Base-by-base conservation (phyloP, 2,113 vertebrate genomes). In the Buteo buteo region DNA sequence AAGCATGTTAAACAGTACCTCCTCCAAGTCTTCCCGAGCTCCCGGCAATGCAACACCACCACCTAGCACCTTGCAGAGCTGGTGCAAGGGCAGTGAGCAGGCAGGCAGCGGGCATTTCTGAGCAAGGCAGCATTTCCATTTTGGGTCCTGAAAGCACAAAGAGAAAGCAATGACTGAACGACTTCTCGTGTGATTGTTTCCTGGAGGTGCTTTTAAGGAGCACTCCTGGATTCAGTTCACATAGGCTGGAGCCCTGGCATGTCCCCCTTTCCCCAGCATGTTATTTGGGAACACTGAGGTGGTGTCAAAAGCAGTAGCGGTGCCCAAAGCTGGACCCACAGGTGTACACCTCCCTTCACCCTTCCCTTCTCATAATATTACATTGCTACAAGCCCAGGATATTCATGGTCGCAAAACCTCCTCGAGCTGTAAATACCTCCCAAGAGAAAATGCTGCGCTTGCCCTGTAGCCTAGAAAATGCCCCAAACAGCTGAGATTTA, bases 181-280 rank as follows among this genome's bases (percentile, higher is more conserved):
- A 1, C 3, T 69, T 47, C 52, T 16, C 2, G 0, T 11, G 1
- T 0, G 2, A 7, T 5, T 40, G 7, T 54, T 64, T n/a, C 28
- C 42, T 34, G 58, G 26, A 40, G 34, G 1, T 54, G 57, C 4
- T 54, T 58, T 28, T 17, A 17, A 72, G 52, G 77, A 61, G 73
- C 5, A 0, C 10, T 36, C 18, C 58, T 19, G 65, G 19, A 3
- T 29, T 78, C 17, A 3, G 65, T 50, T n/a, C 22, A 5, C 7
- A 0, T 10, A 11, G 13, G 18, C 29, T 13, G 38, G 21, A 3
- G 44, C 38, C 15, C 67, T 8, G 40, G 29, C 4, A 0, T 1
- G 0, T 18, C 16, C 21, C 9, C 14, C 25, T 86, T 61, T 55
- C 10, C 42, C 38, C 10, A 3, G 16, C 1, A 1, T 0, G 1